phyloP scores from a whole-genome alignment of 64 coral and sea anemone species.

The Hydrozoanthus tunicans region DNA sequence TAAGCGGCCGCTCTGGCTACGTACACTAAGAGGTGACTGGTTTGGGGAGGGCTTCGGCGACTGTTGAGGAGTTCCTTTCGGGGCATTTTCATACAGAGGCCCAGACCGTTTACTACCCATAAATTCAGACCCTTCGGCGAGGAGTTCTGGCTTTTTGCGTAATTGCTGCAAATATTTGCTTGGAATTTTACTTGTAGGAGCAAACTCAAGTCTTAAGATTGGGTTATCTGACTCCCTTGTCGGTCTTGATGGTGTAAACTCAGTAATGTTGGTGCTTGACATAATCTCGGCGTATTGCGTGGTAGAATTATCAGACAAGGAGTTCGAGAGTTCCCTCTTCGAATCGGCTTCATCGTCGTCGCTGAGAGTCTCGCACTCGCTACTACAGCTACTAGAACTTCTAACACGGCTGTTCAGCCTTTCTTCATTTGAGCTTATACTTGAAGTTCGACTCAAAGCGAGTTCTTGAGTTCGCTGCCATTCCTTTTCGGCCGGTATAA shows the following conservation, averaged over 20 bases:
- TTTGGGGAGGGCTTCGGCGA: conserved; percentile 39
- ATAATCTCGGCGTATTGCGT: conserved; percentile 85
- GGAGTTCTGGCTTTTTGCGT: conserved; percentile 14
- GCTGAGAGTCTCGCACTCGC: neutral
- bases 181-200: conserved; percentile 10
- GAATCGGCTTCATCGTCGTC: neutral
- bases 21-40: conserved; percentile 16
- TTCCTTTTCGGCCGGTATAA: conserved; percentile 37
- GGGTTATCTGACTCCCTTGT: conserved; percentile 90
- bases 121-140: neutral
- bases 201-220: conserved; percentile 87
- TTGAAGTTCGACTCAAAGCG: conserved; percentile 55
- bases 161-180: conserved; percentile 6
- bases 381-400: conserved; percentile 21
- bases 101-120: neutral
- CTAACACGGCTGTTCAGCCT: neutral
- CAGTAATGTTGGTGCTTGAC: conserved; percentile 59
- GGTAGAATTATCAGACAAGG: conserved; percentile 4
- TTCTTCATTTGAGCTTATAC: conserved; percentile 63
- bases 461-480: neutral
- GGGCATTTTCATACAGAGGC: conserved; percentile 43
- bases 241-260: conserved; percentile 74
- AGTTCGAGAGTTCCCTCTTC: neutral
- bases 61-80: neutral
- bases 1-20: conserved; percentile 3